Base-by-base conservation (phyloP, 2,888 invertebrate genomes). In the Dascillus cervinus region DNA sequence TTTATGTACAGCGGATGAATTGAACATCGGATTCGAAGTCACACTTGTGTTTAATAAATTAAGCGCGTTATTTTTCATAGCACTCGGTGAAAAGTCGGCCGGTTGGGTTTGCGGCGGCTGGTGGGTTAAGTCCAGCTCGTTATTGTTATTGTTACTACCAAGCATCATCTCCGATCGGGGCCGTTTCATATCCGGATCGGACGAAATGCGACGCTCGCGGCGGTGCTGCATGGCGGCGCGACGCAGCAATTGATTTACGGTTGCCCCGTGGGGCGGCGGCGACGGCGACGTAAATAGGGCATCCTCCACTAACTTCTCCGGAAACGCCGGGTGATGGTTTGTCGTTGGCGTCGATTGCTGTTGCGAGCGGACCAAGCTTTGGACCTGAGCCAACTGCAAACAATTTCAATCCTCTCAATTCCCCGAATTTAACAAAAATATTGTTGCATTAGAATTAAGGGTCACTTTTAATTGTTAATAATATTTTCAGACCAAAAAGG, bases 231-330 rank as follows among this genome's bases (percentile, higher is more conserved):
- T 53, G 4, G 62, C 58, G 26, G 62, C 52, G 43, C 82, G 73
- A 54, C 82, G 75, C 55, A 82, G 68, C 54, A 81, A 70, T 47
- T 78, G 79, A 53, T 77, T 77, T 31, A 77, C 72, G 53, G 73
- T 72, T 58, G 66, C 46, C 62, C 66, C 65, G 60, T 72, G 51
- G 56, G 65, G 70, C 53, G 55, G 74, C 56, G 59, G 66, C 26
- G 65, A 60, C 17, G 67, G 66, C 32, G 77, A 72, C 54, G 74
- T 72, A 47, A 77, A 72, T 35, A 77, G 69, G 30, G 65, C 57
- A 37, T 72, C 73, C 46, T 73, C 73, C 39, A 70, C 64, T 48
- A 67, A 50, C 56, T 65, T 66, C 29, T 67, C 67, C 29, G 64
- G 56, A 49, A 65, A 58, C 14, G 60, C 58, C 41, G 65, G 62